Evolutionary conservation across 2,113 vertebrate species (phyloP).

Genomic region (Platichthys flesus): DNA sequence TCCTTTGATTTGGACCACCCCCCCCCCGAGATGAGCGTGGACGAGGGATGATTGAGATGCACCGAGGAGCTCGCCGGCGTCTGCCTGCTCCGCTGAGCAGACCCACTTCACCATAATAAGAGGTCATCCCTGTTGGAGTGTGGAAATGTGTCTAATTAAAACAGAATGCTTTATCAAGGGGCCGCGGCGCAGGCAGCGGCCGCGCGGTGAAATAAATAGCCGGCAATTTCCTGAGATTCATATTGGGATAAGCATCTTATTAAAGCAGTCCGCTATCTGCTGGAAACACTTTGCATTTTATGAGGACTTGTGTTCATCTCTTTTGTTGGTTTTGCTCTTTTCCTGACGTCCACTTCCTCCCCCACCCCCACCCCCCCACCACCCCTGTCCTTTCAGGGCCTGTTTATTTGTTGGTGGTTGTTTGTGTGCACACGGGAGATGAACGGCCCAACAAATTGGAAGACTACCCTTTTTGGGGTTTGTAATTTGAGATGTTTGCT

Average conservation of each 20-base stretch:
- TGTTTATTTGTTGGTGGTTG: neutral
- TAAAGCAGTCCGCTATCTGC: conserved; percentile 65
- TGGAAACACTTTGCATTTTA: conserved; percentile 47
- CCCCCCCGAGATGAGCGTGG: conserved; percentile 59
- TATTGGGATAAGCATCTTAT: conserved; percentile 77
- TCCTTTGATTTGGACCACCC: conserved; percentile 71
- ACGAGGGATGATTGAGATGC: conserved; percentile 75
- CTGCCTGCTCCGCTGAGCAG: conserved; percentile 48
- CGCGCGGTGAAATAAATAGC: conserved; percentile 68
- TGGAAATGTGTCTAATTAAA: conserved; percentile 84
- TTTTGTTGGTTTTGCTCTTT: neutral
- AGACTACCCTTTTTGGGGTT: conserved; percentile 4
- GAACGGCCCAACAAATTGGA: conserved; percentile 11
- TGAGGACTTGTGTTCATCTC: conserved; percentile 32
- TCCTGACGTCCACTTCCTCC: neutral
- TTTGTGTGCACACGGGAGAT: neutral
- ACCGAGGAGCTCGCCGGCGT: conserved; percentile 46
- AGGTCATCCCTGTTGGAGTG: conserved; percentile 77
- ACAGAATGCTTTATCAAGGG: conserved; percentile 78
- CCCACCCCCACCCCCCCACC: neutral
- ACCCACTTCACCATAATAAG: conserved; percentile 72
- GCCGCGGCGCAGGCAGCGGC: conserved; percentile 26
- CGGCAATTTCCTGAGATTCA: conserved; percentile 73
- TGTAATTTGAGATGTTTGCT: conserved; percentile 52
- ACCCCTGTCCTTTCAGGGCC: neutral